Base-by-base conservation (phyloP, 1,140 invertebrate species). In the Matsumurasca onukii region DNA sequence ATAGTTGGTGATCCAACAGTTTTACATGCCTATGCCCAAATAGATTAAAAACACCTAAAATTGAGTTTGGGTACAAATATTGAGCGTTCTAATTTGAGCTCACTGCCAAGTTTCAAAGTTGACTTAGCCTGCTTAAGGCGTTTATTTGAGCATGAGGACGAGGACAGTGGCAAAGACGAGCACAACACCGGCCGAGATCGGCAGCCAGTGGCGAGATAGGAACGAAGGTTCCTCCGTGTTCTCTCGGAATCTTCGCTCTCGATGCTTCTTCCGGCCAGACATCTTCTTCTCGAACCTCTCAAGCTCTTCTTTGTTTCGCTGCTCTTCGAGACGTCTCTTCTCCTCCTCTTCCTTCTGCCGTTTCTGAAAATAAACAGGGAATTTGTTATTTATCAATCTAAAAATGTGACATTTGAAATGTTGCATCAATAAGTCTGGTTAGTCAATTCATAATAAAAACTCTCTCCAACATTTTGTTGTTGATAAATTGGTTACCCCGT, bases 221-320 rank as follows among this genome's bases (percentile, higher is more conserved):
- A 67, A 52, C 2, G 64, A 61, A 27, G 22, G 13, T 20, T 67
- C 49, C 20, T 27, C 57, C 22, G 45, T 30, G n/a, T 69, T 55
- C 49, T 70, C 71, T 29, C 27, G 3, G 3, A 25, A 63, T 2
- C 25, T 30, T 45, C 71, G 68, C 22, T 71, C 66, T 30, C 69
- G 31, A 13, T 70, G 67, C 66, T 72, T 75, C 59, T 74, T 75
- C 0, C 67, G 61, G 3, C 68, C 71, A 27, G 71, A 72, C n/a
- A 74, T 65, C 57, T 71, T 72, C 64, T 74, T 74, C 52, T 75
- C 71, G 68, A 73, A 76, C 62, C 64, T 70, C 59, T 75, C 73
- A 20, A 76, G 45, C 63, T 76, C 75, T 69, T 76, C 73, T 68
- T 72, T 68, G 39, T 76, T 74, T 34, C 64, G 68, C 17, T 64